Conservation (phyloP, 2,888 invertebrate species). For the Drosophila demipolita region DNA sequence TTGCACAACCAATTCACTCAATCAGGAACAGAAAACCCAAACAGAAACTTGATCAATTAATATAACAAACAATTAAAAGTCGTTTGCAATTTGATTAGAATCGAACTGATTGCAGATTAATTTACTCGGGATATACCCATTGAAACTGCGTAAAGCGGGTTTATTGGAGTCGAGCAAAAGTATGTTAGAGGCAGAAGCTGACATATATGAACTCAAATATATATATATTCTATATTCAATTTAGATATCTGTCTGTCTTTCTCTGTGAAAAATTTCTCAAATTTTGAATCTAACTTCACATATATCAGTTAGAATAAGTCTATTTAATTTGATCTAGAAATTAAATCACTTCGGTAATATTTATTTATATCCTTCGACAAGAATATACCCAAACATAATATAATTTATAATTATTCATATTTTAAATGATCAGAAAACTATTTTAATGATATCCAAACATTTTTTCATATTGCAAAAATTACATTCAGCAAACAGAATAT, state of each 20-base stretch:
- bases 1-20: constrained; percentile 18
- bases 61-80: constrained; percentile 55
- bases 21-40: constrained; percentile 3
- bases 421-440: neutral
- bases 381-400: neutral
- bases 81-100: constrained; percentile 56
- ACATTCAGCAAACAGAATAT: neutral
- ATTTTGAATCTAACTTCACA: neutral
- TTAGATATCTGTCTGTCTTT: neutral
- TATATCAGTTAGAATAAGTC: neutral
- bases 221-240: neutral
- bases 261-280: neutral
- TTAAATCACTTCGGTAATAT: neutral
- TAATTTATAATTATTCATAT: too few relatives aligned
- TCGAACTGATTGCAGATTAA: constrained; percentile 55
- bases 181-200: neutral
- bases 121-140: constrained; percentile 6
- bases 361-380: neutral
- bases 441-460: neutral
- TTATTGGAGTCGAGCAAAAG: neutral
- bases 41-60: constrained; percentile 50
- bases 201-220: neutral
- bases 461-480: neutral
- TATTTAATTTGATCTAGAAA: neutral
- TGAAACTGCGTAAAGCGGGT: neutral